Conservation (phyloP, 2,797 vertebrate species). For the Triplophysa yarkandensis region DNA sequence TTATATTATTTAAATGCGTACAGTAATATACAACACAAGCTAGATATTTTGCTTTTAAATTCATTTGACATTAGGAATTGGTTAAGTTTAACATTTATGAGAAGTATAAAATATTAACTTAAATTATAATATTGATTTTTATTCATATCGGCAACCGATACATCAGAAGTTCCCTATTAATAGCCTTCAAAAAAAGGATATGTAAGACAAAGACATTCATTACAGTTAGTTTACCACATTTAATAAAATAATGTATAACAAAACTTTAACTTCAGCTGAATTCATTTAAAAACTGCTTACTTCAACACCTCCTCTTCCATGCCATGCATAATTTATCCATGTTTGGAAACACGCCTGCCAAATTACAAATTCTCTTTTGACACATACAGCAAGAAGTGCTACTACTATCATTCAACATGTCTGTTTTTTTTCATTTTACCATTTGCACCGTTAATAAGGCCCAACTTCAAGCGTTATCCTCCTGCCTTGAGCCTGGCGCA, state of each 20-base stretch:
- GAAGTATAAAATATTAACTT: too few relatives aligned
- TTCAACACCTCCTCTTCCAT: background rate
- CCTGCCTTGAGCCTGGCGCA: background rate
- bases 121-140: too few relatives aligned
- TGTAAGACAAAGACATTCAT: conserved; percentile 8
- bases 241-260: background rate
- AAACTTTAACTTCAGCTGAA: background rate
- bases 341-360: conserved; percentile 14
- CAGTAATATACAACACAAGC: too few relatives aligned
- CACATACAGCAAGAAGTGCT: background rate
- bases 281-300: conserved; percentile 4
- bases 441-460: conserved; percentile 11
- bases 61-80: too few relatives aligned
- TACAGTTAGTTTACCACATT: background rate
- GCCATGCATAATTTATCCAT: conserved; percentile 28
- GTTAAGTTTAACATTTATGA: too few relatives aligned
- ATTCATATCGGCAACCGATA: too few relatives aligned
- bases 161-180: too few relatives aligned
- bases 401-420: background rate
- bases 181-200: too few relatives aligned
- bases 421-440: conserved; percentile 9
- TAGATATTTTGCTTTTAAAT: too few relatives aligned
- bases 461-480: conserved; percentile 12
- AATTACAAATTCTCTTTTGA: background rate
- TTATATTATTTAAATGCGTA: too few relatives aligned